Percentiles rank a stretch among this genome's conserved stretches.
These are phyloP conservation scores for Eulithis prunata DNA, from an alignment of 2,888 invertebrate species.

Conservation along the genomic window DNA sequence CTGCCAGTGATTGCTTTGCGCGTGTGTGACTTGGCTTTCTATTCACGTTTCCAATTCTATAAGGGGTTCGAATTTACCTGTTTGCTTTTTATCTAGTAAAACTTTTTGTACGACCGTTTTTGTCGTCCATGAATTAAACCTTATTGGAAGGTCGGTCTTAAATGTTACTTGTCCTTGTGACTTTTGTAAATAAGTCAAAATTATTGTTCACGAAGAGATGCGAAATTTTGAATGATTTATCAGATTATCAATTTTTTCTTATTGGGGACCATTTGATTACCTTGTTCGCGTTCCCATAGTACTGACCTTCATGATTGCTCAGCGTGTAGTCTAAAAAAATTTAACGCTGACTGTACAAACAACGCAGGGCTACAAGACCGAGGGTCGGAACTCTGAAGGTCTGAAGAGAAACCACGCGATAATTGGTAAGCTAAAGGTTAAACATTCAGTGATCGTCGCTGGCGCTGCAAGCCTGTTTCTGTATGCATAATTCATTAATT, in stretches of 20 bases:
- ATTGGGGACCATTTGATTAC: background rate
- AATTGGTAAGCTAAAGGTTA: conserved; percentile 69
- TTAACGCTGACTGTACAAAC: conserved; percentile 14
- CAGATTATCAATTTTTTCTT: background rate
- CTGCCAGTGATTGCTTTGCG: conserved; percentile 35
- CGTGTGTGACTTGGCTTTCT: conserved; percentile 34
- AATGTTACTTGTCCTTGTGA: conserved; percentile 29
- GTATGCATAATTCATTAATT: conserved; percentile 77
- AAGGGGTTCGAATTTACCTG: conserved; percentile 13
- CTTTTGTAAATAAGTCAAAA: conserved; percentile 45
- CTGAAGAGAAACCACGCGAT: conserved; percentile 54
- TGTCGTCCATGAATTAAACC: conserved; percentile 9
- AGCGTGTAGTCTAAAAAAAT: background rate
- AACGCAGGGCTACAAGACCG: conserved; percentile 36
- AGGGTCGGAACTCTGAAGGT: conserved; percentile 50
- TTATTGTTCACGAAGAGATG: conserved; percentile 32
- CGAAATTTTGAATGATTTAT: conserved; percentile 24
- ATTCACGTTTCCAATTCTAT: conserved; percentile 27
- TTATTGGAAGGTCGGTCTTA: conserved; percentile 22
- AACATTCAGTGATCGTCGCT: conserved; percentile 63
- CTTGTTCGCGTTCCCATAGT: conserved; percentile 2
- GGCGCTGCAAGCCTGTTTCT: conserved; percentile 50
- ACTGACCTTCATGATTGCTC: background rate
- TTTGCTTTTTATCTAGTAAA: conserved; percentile 12
- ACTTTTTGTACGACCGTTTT: conserved; percentile 12